phyloP scores from a whole-genome alignment of 2,797 vertebrate species.

The Ciconia nigra region DNA sequence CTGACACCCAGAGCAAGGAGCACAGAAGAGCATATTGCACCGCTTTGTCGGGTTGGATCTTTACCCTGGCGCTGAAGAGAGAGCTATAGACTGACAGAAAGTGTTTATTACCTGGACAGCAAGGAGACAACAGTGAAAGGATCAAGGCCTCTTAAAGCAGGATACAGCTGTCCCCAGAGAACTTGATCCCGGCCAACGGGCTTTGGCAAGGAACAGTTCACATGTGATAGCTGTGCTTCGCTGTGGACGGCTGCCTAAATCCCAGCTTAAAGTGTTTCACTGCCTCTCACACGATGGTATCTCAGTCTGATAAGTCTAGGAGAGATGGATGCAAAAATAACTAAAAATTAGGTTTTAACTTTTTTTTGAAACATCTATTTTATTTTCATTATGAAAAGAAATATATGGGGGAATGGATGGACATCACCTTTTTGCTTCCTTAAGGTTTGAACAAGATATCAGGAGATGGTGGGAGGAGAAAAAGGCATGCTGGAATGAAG shows the following conservation, averaged over 20 bases:
- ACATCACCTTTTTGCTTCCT: neutral
- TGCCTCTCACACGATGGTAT: neutral
- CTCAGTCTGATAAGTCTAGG: neutral
- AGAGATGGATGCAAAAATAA: neutral
- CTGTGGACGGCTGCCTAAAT: constrained; percentile 60
- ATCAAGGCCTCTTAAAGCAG: constrained; percentile 48
- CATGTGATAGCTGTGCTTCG: constrained; percentile 46
- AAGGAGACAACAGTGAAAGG: constrained; percentile 47
- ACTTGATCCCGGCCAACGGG: constrained; percentile 41
- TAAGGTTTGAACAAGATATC: neutral
- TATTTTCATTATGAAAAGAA: neutral
- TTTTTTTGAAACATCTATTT: neutral
- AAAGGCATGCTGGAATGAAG: neutral
- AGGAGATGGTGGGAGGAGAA: neutral
- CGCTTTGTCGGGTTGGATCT: constrained; percentile 60
- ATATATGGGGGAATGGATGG: neutral
- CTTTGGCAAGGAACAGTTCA: constrained; percentile 47
- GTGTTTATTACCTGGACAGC: constrained; percentile 39
- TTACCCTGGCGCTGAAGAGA: constrained; percentile 33
- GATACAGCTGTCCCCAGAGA: constrained; percentile 41
- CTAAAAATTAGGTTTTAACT: neutral
- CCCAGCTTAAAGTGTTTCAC: constrained; percentile 50
- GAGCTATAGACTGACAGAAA: constrained; percentile 42
- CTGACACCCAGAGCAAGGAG: neutral
- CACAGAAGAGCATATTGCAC: constrained; percentile 54